Evolutionary conservation across 2,888 invertebrate genomes (phyloP), one percentile per base, ranked within the genome.

Genomic region (Scaptomyza tumidula): DNA sequence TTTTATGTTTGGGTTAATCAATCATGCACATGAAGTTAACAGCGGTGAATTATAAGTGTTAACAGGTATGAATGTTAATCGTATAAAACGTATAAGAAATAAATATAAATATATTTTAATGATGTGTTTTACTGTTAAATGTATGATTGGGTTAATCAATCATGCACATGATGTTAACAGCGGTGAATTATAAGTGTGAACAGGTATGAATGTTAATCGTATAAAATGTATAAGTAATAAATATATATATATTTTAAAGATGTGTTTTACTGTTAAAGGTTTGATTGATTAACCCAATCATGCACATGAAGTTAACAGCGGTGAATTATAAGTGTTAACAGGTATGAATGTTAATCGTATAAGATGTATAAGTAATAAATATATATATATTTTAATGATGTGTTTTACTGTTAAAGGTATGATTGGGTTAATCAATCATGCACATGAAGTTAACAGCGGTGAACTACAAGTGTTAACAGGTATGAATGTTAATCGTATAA

Each of bases 251-350:
- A 16, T 16, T 10, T 33, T 13, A 24, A 13, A 10, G 29, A 57
- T 33, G 31, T 59, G 24, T 44, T 48, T 50, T 48, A 49, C 31
- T 55, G 45, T 49, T 65, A 29, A 39, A 33, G 27, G 27, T 54
- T 67, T 67, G 55, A n/a, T n/a, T n/a, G n/a, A n/a, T n/a, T n/a
- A n/a, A n/a, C n/a, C n/a, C n/a, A n/a, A n/a, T n/a, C n/a, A n/a
- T n/a, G n/a, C n/a, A n/a, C n/a, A n/a, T n/a, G n/a, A n/a, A 48
- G 45, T 57, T 68, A 66, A 58, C 58, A 68, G 67, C 27, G 46
- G 7, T 37, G 37, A 55, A 48, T n/a, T n/a, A n/a, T n/a, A n/a
- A n/a, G 27, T 43, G 11, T 31, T 44, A 49, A 57, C 27, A 43
- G 39, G 45, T 39, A 43, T 48, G 14, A 50, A 41, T 58, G 41